Base-by-base conservation (phyloP, 2,797 vertebrate species). In the Rhinichthys osculus region DNA sequence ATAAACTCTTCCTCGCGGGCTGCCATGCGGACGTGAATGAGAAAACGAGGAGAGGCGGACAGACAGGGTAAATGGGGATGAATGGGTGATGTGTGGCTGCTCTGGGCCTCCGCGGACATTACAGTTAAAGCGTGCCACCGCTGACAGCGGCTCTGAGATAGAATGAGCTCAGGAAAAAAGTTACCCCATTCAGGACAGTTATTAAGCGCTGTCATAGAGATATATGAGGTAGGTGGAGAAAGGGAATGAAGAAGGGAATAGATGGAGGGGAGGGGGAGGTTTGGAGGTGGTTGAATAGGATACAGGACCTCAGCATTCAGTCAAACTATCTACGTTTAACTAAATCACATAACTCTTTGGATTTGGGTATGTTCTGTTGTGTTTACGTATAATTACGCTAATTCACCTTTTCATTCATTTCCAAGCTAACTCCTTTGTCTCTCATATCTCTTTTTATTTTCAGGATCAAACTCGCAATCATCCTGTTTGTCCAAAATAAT, bases 151-250 rank as follows among this genome's bases (percentile, higher is more conserved):
- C 42, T 78, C 64, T 33, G 33, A 78, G 72, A 78, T 73, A 50
- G 52, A 85, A 85, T 62, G 74, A 84, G 38, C 62, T 76, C 42
- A 23, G 44, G 81, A 72, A 59, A 70, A 82, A 79, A 54, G 79
- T 83, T 50, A 4, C 62, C 57, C 78, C 72, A 85, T 82, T 64
- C 81, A 78, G 73, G 73, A 40, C 38, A 59, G 77, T 84, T 86
- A 89, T 87, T 84, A 87, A 85, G 77, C 42, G 52, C 78, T 88
- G 82, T 83, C 84, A 87, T 85, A 50, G 67, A 83, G 84, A 86
- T 87, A 86, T 86, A 87, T 72, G 79, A 78, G 77, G 67, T 52
- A 35, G 78, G 40, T 70, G 71, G 59, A 81, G 81, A 80, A 44
- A 69, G 50, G 47, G 35, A 83, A 85, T 83, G n/a, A 57, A 62